Conservation (phyloP, 2,888 invertebrate species). For the Carpatolechia fugitivella region DNA sequence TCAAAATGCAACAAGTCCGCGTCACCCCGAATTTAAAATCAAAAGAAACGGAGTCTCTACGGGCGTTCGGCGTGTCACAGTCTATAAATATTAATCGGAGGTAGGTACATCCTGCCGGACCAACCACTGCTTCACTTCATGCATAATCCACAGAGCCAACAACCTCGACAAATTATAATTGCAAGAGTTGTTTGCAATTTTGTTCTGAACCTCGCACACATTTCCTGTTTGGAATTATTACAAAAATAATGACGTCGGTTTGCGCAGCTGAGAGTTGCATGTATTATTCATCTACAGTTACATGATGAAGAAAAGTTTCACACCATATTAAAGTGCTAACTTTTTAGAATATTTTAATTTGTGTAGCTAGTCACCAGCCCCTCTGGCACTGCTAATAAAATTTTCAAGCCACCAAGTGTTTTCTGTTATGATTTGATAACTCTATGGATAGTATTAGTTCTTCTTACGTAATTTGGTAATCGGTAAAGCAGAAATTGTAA, state of each 20-base stretch:
- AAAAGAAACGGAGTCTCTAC: conserved; percentile 59
- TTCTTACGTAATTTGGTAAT: too few species aligned
- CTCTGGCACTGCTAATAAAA: too few species aligned
- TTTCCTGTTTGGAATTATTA: conserved; percentile 32
- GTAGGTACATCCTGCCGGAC: background rate
- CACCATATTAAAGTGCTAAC: too few species aligned
- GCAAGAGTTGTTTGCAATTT: conserved; percentile 54
- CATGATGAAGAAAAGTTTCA: too few species aligned
- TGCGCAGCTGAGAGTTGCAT: background rate
- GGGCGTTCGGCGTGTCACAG: conserved; percentile 63
- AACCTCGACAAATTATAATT: conserved; percentile 66
- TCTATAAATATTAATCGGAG: conserved; percentile 73
- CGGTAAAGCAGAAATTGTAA: too few species aligned
- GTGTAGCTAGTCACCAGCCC: too few species aligned
- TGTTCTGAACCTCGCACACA: conserved; percentile 33
- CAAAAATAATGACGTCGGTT: conserved; percentile 27
- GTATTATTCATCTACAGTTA: too few species aligned
- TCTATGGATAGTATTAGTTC: too few species aligned
- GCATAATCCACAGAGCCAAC: conserved; percentile 65
- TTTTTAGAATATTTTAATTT: too few species aligned
- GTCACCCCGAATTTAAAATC: conserved; percentile 61
- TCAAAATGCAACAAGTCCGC: conserved; percentile 59
- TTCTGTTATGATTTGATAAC: too few species aligned
- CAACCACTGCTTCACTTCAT: conserved; percentile 64
- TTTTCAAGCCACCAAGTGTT: too few species aligned